These are phyloP conservation scores for Latheticus oryzae DNA, from an alignment of 2,888 invertebrate species.

Conservation along the genomic window DNA sequence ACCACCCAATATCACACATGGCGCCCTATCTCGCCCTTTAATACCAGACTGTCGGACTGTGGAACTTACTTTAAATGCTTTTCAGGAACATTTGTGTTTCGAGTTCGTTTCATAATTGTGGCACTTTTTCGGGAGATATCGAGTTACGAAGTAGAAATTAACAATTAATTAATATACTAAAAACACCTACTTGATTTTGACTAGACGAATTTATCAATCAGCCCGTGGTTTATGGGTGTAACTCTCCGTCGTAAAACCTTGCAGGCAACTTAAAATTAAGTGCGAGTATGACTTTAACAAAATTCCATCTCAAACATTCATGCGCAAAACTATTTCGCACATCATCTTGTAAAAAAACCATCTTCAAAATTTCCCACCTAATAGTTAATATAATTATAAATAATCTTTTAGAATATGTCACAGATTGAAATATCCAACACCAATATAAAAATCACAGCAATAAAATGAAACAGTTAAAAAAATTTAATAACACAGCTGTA, in stretches of 20 bases:
- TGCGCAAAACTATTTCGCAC: neutral
- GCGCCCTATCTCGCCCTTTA: constrained; percentile 64
- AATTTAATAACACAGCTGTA: constrained; percentile 57
- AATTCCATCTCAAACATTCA: neutral
- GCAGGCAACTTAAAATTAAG: constrained; percentile 51
- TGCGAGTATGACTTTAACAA: constrained; percentile 1
- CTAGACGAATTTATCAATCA: constrained; percentile 61
- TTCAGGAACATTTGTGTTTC: constrained; percentile 66
- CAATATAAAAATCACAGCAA: constrained; percentile 63
- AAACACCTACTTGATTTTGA: constrained; percentile 56
- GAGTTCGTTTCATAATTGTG: constrained; percentile 58
- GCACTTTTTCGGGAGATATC: constrained; percentile 67
- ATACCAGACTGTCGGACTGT: constrained; percentile 62
- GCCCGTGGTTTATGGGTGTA: constrained; percentile 58
- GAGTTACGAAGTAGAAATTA: constrained; percentile 57
- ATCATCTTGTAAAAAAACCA: too few species aligned
- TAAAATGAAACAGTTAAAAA: constrained; percentile 57
- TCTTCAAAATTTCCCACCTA: too few species aligned
- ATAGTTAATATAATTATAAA: too few species aligned
- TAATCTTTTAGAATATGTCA: constrained; percentile 62
- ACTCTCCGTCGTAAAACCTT: constrained; percentile 55
- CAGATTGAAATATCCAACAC: constrained; percentile 59
- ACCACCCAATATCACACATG: constrained; percentile 62
- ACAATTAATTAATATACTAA: constrained; percentile 43
- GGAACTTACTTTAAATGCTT: constrained; percentile 64